phyloP scores from a whole-genome alignment of 2,113 vertebrate species.

The Ranitomeya variabilis region DNA sequence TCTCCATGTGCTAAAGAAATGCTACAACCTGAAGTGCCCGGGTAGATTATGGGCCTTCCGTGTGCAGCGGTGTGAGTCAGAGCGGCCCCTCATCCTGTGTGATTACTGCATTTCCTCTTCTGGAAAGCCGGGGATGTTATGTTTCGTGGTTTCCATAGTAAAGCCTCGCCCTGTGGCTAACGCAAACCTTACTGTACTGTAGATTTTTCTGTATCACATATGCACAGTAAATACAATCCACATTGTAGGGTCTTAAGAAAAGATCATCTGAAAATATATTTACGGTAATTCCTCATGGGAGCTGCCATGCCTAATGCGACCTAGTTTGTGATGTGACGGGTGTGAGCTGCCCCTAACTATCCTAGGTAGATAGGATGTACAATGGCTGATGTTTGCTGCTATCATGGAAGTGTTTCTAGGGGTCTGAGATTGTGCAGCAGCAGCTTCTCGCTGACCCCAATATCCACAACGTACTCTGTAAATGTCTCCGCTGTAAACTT shows the following conservation, averaged over 20 bases:
- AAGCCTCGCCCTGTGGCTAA: neutral
- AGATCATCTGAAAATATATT: neutral
- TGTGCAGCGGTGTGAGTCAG: conserved; percentile 22
- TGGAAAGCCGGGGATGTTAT: conserved; percentile 33
- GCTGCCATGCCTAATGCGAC: neutral
- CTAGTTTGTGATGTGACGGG: neutral
- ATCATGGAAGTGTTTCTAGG: neutral
- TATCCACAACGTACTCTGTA: neutral
- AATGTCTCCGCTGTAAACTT: conserved; percentile 11
- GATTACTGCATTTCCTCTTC: conserved; percentile 41
- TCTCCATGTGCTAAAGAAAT: too few species aligned
- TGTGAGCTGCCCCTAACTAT: neutral
- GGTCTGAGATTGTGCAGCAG: neutral
- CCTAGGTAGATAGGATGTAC: neutral
- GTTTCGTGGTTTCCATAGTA: conserved; percentile 33
- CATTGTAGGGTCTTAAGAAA: neutral
- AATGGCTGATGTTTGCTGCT: neutral
- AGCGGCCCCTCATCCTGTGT: conserved; percentile 19
- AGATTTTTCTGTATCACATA: neutral
- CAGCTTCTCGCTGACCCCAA: neutral
- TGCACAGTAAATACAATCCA: neutral
- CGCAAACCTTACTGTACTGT: neutral
- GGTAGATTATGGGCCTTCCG: neutral
- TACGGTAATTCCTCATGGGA: neutral
- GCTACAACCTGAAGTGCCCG: neutral